These are phyloP conservation scores for Podarcis raffonei DNA, from an alignment of 2,113 vertebrate species.

Conservation along the genomic window DNA sequence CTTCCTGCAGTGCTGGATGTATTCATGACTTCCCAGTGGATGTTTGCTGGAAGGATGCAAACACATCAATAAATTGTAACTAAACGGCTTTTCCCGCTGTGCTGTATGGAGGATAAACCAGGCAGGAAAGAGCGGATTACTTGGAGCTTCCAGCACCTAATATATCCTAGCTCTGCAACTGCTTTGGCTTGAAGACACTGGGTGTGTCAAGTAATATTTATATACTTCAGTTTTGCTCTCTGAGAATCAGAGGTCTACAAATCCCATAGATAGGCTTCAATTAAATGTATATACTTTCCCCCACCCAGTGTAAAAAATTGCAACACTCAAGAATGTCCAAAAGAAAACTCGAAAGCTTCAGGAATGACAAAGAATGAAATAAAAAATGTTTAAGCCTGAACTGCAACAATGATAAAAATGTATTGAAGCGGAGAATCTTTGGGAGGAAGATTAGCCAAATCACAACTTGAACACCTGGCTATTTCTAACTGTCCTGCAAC, in stretches of 20 bases:
- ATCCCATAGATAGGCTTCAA: not conserved
- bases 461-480: not conserved
- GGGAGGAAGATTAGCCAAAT: not conserved
- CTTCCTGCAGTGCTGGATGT: constrained; percentile 92
- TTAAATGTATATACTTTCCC: constrained; percentile 7
- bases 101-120: accelerated
- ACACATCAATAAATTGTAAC: not conserved
- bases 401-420: not conserved
- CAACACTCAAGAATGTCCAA: not conserved
- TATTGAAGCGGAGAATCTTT: not conserved
- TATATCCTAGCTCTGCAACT: accelerated
- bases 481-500: not conserved
- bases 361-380: not conserved
- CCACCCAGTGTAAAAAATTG: not conserved
- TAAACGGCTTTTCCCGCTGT: accelerated
- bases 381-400: not conserved
- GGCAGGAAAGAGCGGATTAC: not conserved
- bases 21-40: constrained; percentile 88
- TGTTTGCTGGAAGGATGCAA: constrained; percentile 78
- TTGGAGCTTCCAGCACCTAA: not conserved
- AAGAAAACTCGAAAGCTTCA: not conserved
- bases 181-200: not conserved
- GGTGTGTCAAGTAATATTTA: no score
- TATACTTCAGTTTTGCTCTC: accelerated
- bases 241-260: not conserved